Base-by-base conservation (phyloP, 2,113 vertebrate genomes). In the Atlantisia rogersi region DNA sequence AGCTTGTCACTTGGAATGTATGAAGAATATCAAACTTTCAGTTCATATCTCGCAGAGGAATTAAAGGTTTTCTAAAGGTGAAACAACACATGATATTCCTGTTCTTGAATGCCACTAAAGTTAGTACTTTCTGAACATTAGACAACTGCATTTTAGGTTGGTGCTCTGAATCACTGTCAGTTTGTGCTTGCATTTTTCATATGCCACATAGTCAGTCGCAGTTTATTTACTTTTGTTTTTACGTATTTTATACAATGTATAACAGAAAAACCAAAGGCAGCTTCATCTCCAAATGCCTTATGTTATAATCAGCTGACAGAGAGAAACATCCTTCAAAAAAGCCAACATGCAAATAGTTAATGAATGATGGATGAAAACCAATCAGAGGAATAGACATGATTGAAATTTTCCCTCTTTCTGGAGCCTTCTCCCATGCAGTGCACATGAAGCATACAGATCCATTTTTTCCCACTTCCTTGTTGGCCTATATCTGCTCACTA, bases 1-100 rank as follows among this genome's bases (percentile, higher is more conserved):
- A 88, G 12, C 63, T 53, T 80, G 21, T n/a, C 90, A 67, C 15
- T 83, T 86, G 59, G 37, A 88, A 88, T 35, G 3, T 46, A 74
- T 59, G 28, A 78, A 92, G 50, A 86, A 74, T 76, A 88, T 88
- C 16, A 92, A 53, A 28, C 44, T 90, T 82, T 32, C 32, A 68
- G 52, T 82, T 90, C 59, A 40, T 82, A 83, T 50, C 21, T 88
- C 55, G 52, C 79, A 70, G n/a, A 86, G 60, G 63, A 94, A 94
- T 93, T 86, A 90, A 15, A 82, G 75, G 16, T 88, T 97, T 96
- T 82, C 44, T 86, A 74, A 80, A 93, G 71, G 59, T 85, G 55
- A 71, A 90, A 42, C 11, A 82, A 69, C 70, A 86, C 19, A 59
- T 37, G 50, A 63, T 55, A 67, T 65, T 88, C 82, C 11, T 70